Conservation (phyloP, 2,888 invertebrate genomes). For the Torymus aiolomorphi region DNA sequence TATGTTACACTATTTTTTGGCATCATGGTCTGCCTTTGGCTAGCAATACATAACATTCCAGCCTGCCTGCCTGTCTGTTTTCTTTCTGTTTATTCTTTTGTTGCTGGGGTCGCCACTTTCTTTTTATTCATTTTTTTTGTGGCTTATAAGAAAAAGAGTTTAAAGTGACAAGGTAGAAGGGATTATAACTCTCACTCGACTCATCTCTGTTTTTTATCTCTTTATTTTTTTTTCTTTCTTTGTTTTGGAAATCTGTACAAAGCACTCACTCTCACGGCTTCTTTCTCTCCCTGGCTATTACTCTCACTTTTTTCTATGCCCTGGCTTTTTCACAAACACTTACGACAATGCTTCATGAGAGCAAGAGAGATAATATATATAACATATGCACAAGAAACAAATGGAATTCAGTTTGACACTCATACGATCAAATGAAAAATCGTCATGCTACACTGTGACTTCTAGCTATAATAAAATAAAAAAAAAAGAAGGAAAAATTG, state of each 20-base stretch:
- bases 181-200: constrained; percentile 22
- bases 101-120: no score
- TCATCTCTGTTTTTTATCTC: background rate
- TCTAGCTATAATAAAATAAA: constrained; percentile 37
- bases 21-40: no score
- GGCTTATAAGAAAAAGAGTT: constrained; percentile 4
- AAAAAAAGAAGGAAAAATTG: constrained; percentile 14
- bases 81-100: no score
- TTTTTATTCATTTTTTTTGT: background rate
- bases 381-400: constrained; percentile 44
- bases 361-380: no score
- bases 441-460: constrained; percentile 48
- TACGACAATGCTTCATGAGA: constrained; percentile 42
- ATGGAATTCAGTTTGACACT: constrained; percentile 34
- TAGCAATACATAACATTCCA: no score
- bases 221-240: background rate
- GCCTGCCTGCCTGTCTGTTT: no score
- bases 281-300: background rate
- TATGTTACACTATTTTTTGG: constrained; percentile 6
- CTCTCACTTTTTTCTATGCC: background rate
- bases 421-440: constrained; percentile 48
- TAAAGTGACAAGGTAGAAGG: constrained; percentile 14
- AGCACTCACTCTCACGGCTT: background rate
- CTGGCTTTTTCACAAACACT: constrained; percentile 35
- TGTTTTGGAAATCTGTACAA: background rate